Evolutionary conservation across 2,113 vertebrate genomes (phyloP), one percentile per base, ranked within the genome.

Genomic region (Podarcis raffonei): DNA sequence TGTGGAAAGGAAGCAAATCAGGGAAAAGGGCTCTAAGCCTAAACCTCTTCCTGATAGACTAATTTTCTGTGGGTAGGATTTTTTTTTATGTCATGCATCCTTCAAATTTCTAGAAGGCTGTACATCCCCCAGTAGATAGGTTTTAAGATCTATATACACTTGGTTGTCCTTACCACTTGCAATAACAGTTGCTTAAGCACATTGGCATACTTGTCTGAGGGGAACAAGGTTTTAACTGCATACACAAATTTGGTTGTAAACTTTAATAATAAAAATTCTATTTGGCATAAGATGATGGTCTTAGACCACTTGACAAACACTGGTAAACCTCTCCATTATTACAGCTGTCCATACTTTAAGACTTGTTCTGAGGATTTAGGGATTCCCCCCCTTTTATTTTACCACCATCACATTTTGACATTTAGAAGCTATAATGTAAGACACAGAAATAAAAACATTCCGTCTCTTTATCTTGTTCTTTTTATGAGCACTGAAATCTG

Each of bases 361-460:
- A 76, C 35, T 86, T 86, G n/a, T 68, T 48, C 37, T 22, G 37
- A 86, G 30, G 35, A 78, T 65, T 66, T 15, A 48, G 59, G 25
- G 18, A n/a, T 23, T 37, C 37, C n/a, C 78, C n/a, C 25, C 27
- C 4, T 62, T 35, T 85, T 57, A 0, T 27, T 35, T 65, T 69
- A 6, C 2, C 84, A 23, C 23, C 42, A 84, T 1, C 7, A 89
- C 66, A 23, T 84, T 6, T 53, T 81, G 32, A 3, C 39, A 2
- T 81, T 91, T 86, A 85, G 20, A 53, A 74, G 82, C 11, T 71
- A 32, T 35, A 80, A 80, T 9, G 53, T 65, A 75, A 66, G 85
- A 85, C 81, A 7, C 48, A 5, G 6, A 12, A 69, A 83, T 57
- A 79, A 39, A 79, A 84, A 30, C 85, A 59, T 25, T 85, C 71